A percentile compares a stretch with the other conserved stretches of the same genome.
These are phyloP conservation scores for Platycheirus albimanus DNA, from an alignment of 2,888 invertebrate species.

Conservation along the genomic window DNA sequence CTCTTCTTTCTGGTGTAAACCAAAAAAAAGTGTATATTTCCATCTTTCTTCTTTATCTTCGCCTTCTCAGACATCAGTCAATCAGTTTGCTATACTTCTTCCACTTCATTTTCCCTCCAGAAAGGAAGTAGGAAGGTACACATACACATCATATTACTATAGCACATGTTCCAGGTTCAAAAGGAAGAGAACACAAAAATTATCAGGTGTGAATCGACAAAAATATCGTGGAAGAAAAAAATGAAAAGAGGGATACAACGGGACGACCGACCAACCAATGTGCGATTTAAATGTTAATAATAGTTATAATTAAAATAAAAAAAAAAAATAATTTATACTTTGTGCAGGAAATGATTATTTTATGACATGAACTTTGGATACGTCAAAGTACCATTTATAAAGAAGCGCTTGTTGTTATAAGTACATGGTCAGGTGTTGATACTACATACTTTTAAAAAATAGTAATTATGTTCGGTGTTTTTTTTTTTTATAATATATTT, in stretches of 20 bases:
- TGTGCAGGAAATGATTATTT: conserved; percentile 59
- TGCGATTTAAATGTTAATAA: conserved; percentile 32
- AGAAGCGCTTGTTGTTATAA: conserved; percentile 36
- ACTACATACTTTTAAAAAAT: conserved; percentile 43
- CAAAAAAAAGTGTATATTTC: conserved; percentile 1
- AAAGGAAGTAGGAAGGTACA: conserved; percentile 17
- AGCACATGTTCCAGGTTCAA: conserved; percentile 15
- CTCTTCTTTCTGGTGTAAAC: conserved; percentile 67
- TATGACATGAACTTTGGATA: conserved; percentile 43
- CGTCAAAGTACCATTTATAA: conserved; percentile 5
- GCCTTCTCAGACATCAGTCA: conserved; percentile 53
- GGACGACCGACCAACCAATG: background rate
- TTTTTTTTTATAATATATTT: no score
- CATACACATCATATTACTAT: background rate
- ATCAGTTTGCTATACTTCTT: conserved; percentile 43
- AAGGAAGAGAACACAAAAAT: no score
- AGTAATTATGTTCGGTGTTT: no score
- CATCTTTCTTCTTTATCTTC: background rate
- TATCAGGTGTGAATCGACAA: conserved; percentile 60
- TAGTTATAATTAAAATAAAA: conserved; percentile 62
- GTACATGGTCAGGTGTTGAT: conserved; percentile 50
- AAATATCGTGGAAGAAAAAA: background rate
- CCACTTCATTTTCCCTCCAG: conserved; percentile 4
- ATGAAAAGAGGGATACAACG: background rate
- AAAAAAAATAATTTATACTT: conserved; percentile 49